phyloP scores from a whole-genome alignment of 2,113 vertebrate species.

The Ardeotis arabs region DNA sequence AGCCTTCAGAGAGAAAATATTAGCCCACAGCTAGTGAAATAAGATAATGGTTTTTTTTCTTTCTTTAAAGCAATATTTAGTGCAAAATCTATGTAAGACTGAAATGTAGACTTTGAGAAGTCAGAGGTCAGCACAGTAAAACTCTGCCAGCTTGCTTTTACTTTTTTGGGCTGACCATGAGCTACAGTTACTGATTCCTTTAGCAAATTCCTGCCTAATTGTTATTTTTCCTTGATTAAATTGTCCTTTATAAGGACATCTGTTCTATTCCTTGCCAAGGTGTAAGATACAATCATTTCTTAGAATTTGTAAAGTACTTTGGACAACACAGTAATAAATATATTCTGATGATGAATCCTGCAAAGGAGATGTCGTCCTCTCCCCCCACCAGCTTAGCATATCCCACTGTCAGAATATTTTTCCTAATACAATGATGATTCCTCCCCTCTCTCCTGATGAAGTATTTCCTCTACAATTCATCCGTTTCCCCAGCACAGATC shows the following conservation, averaged over 20 bases:
- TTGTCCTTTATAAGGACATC: constrained; percentile 49
- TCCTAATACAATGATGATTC: background rate
- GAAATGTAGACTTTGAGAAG: background rate
- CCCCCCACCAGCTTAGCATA: background rate
- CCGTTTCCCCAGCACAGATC: background rate
- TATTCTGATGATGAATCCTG: background rate
- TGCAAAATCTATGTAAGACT: background rate
- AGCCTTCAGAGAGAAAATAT: constrained; percentile 29
- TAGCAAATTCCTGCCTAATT: constrained; percentile 8
- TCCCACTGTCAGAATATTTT: background rate
- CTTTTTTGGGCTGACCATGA: background rate
- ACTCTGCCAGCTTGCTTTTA: background rate
- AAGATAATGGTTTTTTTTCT: background rate
- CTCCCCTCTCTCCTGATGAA: background rate
- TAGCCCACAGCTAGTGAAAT: background rate
- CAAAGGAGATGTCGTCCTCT: background rate
- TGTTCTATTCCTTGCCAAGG: constrained; percentile 50
- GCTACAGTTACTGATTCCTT: background rate
- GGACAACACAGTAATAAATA: constrained; percentile 25
- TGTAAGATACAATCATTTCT: constrained; percentile 27
- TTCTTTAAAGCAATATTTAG: background rate
- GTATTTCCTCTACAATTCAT: background rate
- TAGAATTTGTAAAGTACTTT: constrained; percentile 31
- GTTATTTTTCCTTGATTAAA: constrained; percentile 47
- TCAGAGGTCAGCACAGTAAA: background rate